Base-by-base conservation (phyloP, 1,140 invertebrate species). In the Batillaria attramentaria region DNA sequence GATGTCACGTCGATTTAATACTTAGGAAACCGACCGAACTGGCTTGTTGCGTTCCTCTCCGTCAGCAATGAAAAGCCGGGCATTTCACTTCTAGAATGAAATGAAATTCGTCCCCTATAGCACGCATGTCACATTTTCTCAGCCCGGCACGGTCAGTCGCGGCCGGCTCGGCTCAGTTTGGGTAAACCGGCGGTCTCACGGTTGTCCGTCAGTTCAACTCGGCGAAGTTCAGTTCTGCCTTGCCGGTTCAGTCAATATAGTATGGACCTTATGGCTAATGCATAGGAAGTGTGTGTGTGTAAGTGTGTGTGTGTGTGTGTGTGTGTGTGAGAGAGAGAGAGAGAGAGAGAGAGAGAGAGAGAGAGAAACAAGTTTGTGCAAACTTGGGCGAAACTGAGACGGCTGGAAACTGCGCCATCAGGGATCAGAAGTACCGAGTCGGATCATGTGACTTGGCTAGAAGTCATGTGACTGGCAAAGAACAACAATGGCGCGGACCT, bases 121-220 rank as follows among this genome's bases (percentile, higher is more conserved):
- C 57, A 60, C 57, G 31, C 57, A 60, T 28, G 31, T 3, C 66
- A 69, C 66, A 69, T 39, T 41, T n/a, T 24, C 66, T 35, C 62
- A 35, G 31, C 10, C 24, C 24, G 24, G 10, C 16, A 54, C 16
- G n/a, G 46, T 18, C 16, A 54, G n/a, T 16, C 16, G 46, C 16
- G 46, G 46, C 16, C 1, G 46, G 46, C 16, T 16, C 16, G 46
- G 46, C 16, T 16, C 16, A n/a, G n/a, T n/a, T n/a, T n/a, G n/a
- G n/a, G n/a, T n/a, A n/a, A n/a, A n/a, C 46, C 10, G n/a, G n/a
- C 16, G n/a, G 2, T 18, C 1, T 18, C 46, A n/a, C 16, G 2
- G 1, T 54, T 16, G 16, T 54, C n/a, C 46, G n/a, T 54, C 46
- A 54, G n/a, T 16, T 16, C 16, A n/a, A 0, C 46, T 0, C 1